A percentile compares a stretch with the other conserved stretches of the same genome.
Evolutionary conservation across 2,888 invertebrate genomes (phyloP).

Genomic region (Ecliptopera silaceata): DNA sequence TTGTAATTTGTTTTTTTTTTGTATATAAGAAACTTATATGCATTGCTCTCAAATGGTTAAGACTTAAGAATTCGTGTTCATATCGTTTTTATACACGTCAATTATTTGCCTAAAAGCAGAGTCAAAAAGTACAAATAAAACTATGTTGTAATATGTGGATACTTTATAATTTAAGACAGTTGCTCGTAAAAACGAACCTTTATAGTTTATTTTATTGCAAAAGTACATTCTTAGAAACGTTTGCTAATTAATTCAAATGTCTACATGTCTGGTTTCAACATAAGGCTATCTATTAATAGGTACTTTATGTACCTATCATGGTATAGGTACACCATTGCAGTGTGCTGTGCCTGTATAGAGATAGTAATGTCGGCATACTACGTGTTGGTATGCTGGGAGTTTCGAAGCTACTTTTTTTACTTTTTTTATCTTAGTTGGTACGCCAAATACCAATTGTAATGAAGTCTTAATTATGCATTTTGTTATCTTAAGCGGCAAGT

Average conservation of each 20-base stretch:
- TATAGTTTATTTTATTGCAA: slow-evolving; percentile 3
- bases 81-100: too few species aligned
- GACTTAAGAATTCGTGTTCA: too few species aligned
- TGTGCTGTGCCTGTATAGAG: slow-evolving; percentile 48
- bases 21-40: too few species aligned
- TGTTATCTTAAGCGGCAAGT: too few species aligned
- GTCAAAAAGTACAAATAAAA: too few species aligned
- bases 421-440: slow-evolving; percentile 4
- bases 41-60: too few species aligned
- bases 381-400: slow-evolving; percentile 48
- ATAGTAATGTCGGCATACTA: slow-evolving; percentile 28
- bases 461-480: slow-evolving; percentile 1
- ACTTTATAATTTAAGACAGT: too few species aligned
- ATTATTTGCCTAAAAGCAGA: too few species aligned
- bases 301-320: slow-evolving; percentile 34
- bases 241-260: slow-evolving; percentile 22
- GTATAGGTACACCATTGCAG: slow-evolving; percentile 41
- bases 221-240: background rate
- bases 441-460: background rate
- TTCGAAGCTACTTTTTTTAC: slow-evolving; percentile 21
- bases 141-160: too few species aligned
- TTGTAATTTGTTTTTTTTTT: too few species aligned
- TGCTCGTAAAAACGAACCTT: too few species aligned
- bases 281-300: slow-evolving; percentile 36
- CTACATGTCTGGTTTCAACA: slow-evolving; percentile 33